These are phyloP conservation scores for Drosophila fulvimacula DNA, from an alignment of 2,888 invertebrate species.

Conservation along the genomic window DNA sequence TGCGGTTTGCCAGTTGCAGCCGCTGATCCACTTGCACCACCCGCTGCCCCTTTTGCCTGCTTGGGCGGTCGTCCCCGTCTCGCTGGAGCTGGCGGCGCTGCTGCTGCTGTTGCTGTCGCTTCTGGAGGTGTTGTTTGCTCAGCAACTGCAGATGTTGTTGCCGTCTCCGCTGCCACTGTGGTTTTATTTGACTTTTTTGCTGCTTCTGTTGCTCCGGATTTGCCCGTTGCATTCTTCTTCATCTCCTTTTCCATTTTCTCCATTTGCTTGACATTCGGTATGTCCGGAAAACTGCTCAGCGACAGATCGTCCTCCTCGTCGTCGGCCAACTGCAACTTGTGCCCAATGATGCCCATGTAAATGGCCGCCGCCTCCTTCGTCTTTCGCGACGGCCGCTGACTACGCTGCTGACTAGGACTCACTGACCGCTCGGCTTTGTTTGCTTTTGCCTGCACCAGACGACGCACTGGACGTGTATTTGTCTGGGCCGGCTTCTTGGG, in stretches of 20 bases:
- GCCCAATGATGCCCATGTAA: conserved; percentile 90
- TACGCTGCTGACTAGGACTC: conserved; percentile 59
- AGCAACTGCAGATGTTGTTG: conserved; percentile 45
- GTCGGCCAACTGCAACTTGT: conserved; percentile 88
- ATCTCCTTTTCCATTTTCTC: conserved; percentile 87
- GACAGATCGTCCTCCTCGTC: conserved; percentile 88
- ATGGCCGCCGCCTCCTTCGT: conserved; percentile 91
- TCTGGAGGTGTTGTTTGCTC: conserved; percentile 48
- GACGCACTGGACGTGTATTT: conserved; percentile 59
- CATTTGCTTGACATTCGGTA: conserved; percentile 88
- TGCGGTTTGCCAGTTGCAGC: conserved; percentile 19
- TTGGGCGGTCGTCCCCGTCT: conserved; percentile 57
- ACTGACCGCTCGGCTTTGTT: conserved; percentile 38
- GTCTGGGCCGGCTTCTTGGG: conserved; percentile 60
- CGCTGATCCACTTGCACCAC: conserved; percentile 11
- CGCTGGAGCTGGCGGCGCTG: conserved; percentile 6
- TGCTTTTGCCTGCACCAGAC: conserved; percentile 46
- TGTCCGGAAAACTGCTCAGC: conserved; percentile 88
- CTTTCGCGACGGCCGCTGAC: conserved; percentile 87
- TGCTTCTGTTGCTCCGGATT: conserved; percentile 12
- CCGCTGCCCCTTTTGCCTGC: conserved; percentile 40
- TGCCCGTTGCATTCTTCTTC: conserved; percentile 84
- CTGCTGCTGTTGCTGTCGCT: conserved; percentile 35
- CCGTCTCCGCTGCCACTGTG: conserved; percentile 11
- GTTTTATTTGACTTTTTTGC: conserved; percentile 40